Evolutionary conservation across 2,113 vertebrate genomes (phyloP).

Genomic region (Monopterus albus): DNA sequence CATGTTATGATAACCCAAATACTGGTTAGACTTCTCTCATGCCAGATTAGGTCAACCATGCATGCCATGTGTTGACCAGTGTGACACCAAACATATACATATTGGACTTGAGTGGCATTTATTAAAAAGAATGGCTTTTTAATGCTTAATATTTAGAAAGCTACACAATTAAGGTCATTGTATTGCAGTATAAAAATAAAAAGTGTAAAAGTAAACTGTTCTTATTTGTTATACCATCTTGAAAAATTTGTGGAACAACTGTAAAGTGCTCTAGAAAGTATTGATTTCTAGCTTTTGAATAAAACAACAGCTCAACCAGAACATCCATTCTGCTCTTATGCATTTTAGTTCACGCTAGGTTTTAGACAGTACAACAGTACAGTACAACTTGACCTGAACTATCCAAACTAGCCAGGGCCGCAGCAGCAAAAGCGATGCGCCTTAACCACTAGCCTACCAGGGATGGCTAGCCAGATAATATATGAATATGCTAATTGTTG

Average conservation of each 20-base stretch:
- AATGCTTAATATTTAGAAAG: background rate
- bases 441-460: too few relatives aligned
- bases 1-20: slow-evolving; percentile 60
- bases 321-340: too few relatives aligned
- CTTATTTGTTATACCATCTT: too few relatives aligned
- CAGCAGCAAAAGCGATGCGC: too few relatives aligned
- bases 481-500: background rate
- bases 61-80: slow-evolving; percentile 13
- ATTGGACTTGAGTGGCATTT: too few relatives aligned
- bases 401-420: too few relatives aligned
- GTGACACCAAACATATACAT: background rate
- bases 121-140: background rate
- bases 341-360: background rate
- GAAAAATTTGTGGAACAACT: background rate
- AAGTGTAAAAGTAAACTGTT: too few relatives aligned
- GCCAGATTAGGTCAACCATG: slow-evolving; percentile 35
- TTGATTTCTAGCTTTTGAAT: too few relatives aligned
- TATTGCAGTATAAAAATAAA: too few relatives aligned
- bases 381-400: background rate
- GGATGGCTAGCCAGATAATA: background rate
- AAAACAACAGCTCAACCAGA: too few relatives aligned
- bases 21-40: slow-evolving; percentile 47
- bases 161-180: background rate
- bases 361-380: too few relatives aligned
- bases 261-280: background rate